Percentiles rank a stretch among this genome's conserved stretches.
Evolutionary conservation across 2,797 vertebrate genomes (phyloP).

Genomic region (Anguilla obscura): DNA sequence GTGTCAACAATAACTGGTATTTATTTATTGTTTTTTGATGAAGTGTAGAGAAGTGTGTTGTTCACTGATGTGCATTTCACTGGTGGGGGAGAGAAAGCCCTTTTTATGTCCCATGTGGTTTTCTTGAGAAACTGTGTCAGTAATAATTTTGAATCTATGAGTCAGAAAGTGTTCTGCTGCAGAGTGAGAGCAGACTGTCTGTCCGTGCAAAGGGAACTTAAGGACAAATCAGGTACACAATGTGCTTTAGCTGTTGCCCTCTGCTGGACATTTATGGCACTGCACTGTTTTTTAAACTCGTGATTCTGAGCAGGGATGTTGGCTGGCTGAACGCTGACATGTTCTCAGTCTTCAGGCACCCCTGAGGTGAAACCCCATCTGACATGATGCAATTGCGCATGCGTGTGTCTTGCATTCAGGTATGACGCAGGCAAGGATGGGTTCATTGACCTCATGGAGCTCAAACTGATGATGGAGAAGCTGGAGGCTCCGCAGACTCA

Average conservation of each 20-base stretch:
- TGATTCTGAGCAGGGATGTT: not conserved
- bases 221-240: not conserved
- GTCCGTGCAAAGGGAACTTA: not conserved
- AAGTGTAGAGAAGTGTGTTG: not conserved
- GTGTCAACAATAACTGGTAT: not conserved
- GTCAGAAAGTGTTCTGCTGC: not conserved
- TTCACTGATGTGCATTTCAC: not conserved
- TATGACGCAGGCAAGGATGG: constrained; percentile 85
- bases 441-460: constrained; percentile 93
- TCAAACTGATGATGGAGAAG: constrained; percentile 98
- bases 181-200: not conserved
- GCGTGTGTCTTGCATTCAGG: constrained; percentile 59
- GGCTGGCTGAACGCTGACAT: not conserved
- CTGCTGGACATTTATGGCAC: constrained; percentile 11
- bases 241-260: not conserved
- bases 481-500: constrained; percentile 91
- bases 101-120: not conserved
- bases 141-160: not conserved
- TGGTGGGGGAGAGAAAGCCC: not conserved
- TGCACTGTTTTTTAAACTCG: not conserved
- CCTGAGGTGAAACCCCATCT: not conserved
- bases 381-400: not conserved
- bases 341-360: not conserved
- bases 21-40: not conserved
- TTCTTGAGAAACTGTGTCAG: not conserved